These are phyloP conservation scores for Palythoa heliodiscus DNA, from an alignment of 92 coral and sea anemone genomes.

Conservation along the genomic window DNA sequence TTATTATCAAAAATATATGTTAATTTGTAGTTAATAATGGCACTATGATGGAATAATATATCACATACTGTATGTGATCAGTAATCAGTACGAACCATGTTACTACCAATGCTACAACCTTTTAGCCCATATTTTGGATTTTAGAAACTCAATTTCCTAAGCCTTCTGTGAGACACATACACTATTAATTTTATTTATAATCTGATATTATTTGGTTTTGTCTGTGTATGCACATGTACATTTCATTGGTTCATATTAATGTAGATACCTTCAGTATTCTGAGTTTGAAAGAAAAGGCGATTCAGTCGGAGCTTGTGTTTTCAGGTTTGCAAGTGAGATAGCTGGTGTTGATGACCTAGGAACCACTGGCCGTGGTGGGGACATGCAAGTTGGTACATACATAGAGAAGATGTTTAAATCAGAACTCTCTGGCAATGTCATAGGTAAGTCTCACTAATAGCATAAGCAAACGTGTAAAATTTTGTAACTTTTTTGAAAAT, in stretches of 20 bases:
- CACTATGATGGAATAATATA: too few relatives aligned
- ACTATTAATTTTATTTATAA: too few relatives aligned
- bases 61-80: too few relatives aligned
- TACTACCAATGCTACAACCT: neutral
- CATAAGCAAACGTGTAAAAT: neutral
- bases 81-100: too few relatives aligned
- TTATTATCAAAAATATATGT: too few relatives aligned
- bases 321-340: conserved; percentile 97
- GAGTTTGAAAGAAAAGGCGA: neutral
- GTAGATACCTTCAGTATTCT: neutral
- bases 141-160: too few relatives aligned
- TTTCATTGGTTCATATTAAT: neutral
- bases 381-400: conserved; percentile 99
- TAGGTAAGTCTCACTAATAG: conserved; percentile 58
- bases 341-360: conserved; percentile 99
- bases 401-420: conserved; percentile 99
- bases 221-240: neutral
- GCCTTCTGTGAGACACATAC: too few relatives aligned
- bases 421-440: conserved; percentile 96
- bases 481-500: neutral
- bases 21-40: too few relatives aligned
- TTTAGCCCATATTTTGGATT: too few relatives aligned
- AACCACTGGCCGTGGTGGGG: conserved; percentile 97
- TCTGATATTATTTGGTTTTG: too few relatives aligned
- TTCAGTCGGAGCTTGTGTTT: neutral